phyloP scores from a whole-genome alignment of 1,140 invertebrate species.

The Melipona quadrifasciata region DNA sequence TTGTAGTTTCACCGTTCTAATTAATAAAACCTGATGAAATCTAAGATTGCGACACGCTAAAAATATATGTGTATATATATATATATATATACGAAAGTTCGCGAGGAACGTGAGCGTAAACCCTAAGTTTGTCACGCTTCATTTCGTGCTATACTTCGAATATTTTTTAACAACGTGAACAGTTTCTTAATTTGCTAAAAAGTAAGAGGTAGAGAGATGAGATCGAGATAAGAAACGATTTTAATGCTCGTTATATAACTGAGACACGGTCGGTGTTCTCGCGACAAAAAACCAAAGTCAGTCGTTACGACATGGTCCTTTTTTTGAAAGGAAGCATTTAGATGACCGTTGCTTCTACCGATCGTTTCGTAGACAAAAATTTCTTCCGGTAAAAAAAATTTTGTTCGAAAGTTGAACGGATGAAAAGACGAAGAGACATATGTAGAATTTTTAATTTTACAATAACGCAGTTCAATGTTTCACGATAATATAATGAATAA shows the following conservation, averaged over 20 bases:
- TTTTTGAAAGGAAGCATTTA: background rate
- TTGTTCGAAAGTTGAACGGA: too few relatives aligned
- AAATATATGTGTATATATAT: background rate
- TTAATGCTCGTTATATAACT: background rate
- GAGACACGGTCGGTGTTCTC: background rate
- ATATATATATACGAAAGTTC: background rate
- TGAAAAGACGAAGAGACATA: too few relatives aligned
- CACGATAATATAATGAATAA: too few relatives aligned
- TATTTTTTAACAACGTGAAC: background rate
- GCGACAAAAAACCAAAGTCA: background rate
- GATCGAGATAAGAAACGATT: background rate
- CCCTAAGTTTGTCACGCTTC: background rate
- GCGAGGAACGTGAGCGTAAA: background rate
- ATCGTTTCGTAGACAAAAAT: fast-evolving
- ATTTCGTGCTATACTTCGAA: background rate
- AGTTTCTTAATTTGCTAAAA: background rate
- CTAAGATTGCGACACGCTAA: background rate
- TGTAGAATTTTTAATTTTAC: too few relatives aligned
- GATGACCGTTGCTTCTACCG: background rate
- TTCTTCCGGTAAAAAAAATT: too few relatives aligned
- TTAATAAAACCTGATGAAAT: constrained; percentile 10
- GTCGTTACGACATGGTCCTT: background rate
- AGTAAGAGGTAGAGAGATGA: fast-evolving
- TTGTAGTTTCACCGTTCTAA: background rate
- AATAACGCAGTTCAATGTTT: too few relatives aligned